Conservation (phyloP, 1,140 invertebrate species). For the Drosophila leontia region DNA sequence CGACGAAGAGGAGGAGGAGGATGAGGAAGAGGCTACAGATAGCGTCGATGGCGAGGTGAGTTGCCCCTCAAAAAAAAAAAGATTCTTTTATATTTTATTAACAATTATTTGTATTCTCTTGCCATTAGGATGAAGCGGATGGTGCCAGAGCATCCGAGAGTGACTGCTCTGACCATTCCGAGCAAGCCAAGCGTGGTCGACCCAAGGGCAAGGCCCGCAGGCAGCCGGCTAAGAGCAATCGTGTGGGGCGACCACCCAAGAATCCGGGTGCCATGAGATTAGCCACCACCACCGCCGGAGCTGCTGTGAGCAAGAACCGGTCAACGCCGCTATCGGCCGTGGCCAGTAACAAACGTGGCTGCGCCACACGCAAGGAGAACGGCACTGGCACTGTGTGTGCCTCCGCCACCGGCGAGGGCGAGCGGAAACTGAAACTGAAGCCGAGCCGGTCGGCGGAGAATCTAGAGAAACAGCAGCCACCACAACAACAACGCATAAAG, state of each 20-base stretch:
- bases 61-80: neutral
- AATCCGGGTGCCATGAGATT: constrained; percentile 4
- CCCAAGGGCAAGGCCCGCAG: constrained; percentile 15
- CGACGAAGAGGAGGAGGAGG: neutral
- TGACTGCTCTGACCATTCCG: constrained; percentile 16
- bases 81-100: too few species aligned
- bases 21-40: constrained; percentile 5
- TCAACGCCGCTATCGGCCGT: constrained; percentile 60
- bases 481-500: constrained; percentile 40
- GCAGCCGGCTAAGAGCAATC: constrained; percentile 26
- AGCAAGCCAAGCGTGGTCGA: constrained; percentile 10
- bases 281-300: neutral
- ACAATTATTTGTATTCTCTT: neutral
- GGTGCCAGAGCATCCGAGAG: constrained; percentile 19
- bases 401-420: constrained; percentile 72
- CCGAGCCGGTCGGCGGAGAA: constrained; percentile 27
- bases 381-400: constrained; percentile 39
- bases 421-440: constrained; percentile 54
- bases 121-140: constrained; percentile 15
- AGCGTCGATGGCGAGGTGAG: constrained; percentile 24
- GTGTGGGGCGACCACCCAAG: neutral
- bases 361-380: constrained; percentile 65
- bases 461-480: neutral
- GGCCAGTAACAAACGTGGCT: constrained; percentile 73
- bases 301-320: constrained; percentile 26